These are phyloP conservation scores for Cataglyphis albicans DNA, from an alignment of 2,888 invertebrate species.

Conservation along the genomic window DNA sequence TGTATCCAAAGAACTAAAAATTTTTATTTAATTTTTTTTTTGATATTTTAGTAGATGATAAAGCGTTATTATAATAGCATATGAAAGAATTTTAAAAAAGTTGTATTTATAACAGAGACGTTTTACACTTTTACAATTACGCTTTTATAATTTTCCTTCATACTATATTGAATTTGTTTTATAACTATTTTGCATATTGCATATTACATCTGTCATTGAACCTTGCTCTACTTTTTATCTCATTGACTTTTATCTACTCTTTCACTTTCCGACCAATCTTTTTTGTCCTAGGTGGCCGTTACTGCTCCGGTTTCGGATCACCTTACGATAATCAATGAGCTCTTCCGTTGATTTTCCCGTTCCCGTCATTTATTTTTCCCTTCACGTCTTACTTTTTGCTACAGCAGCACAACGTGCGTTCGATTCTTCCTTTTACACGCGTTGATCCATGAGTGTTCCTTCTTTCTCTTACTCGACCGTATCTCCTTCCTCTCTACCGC, in stretches of 20 bases:
- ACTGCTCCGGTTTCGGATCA: conserved; percentile 26
- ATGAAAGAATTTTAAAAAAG: not conserved
- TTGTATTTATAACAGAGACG: not conserved
- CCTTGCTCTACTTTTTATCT: not conserved
- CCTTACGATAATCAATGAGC: conserved; percentile 50
- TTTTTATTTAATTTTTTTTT: not conserved
- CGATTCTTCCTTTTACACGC: conserved; percentile 45
- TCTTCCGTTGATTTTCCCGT: conserved; percentile 55
- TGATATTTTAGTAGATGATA: not conserved
- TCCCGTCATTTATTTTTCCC: conserved; percentile 46
- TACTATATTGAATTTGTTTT: not conserved
- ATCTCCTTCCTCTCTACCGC: not conserved
- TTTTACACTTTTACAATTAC: not conserved
- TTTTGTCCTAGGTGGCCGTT: not conserved
- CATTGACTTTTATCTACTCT: not conserved
- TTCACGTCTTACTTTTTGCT: conserved; percentile 46
- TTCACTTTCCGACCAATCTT: conserved; percentile 24
- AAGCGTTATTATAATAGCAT: not conserved
- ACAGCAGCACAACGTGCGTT: conserved; percentile 4
- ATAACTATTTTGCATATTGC: not conserved
- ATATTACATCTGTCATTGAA: not conserved
- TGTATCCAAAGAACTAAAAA: not conserved
- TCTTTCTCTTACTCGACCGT: not conserved
- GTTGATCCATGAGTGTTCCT: conserved; percentile 27
- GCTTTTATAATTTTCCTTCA: not conserved